Base-by-base conservation (phyloP, 1,140 invertebrate genomes). In the Tyrophagus putrescentiae region DNA sequence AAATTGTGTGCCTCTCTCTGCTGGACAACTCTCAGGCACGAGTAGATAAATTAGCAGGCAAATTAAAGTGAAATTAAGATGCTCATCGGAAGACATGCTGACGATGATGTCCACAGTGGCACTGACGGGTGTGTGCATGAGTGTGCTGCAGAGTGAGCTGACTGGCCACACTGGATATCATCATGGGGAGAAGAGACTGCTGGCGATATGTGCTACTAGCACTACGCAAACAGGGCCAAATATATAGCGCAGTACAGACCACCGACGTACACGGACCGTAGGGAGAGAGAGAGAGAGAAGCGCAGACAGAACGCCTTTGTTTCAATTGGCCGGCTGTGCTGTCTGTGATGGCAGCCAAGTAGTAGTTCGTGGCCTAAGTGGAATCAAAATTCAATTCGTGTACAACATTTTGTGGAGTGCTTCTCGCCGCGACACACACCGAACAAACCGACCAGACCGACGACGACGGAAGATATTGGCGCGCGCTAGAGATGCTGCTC, bases 381-480 rank as follows among this genome's bases (percentile, higher is more conserved):
- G 45, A 48, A 48, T 48, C 45, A 48, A 48, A 48, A 48, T 48
- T 48, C 45, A 48, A 48, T 48, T 48, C 45, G 45, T 48, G 45
- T 48, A 48, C 7, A 48, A 48, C 45, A 48, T 48, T 48, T 48
- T 48, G 45, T 48, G 7, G 45, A 48, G 45, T 48, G 45, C 45
- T 48, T 48, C 45, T 48, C 45, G 45, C 36, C 36, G 21, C n/a
- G n/a, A n/a, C n/a, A n/a, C n/a, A 39, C 36, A 39, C 36, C 36
- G 36, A 39, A 13, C 13, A 39, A 21, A 13, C 36, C 36, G 36
- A 39, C 36, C 13, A 39, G 36, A 13, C 36, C 36, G 21, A 39
- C 36, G 21, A 39, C 13, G 13, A 13, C 36, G 36, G 36, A 13
- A 39, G 36, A 39, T 39, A 39, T 39, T 39, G 13, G 36, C 36